phyloP scores from a whole-genome alignment of 2,113 vertebrate species.

The Petrocephalus microphthalmus region DNA sequence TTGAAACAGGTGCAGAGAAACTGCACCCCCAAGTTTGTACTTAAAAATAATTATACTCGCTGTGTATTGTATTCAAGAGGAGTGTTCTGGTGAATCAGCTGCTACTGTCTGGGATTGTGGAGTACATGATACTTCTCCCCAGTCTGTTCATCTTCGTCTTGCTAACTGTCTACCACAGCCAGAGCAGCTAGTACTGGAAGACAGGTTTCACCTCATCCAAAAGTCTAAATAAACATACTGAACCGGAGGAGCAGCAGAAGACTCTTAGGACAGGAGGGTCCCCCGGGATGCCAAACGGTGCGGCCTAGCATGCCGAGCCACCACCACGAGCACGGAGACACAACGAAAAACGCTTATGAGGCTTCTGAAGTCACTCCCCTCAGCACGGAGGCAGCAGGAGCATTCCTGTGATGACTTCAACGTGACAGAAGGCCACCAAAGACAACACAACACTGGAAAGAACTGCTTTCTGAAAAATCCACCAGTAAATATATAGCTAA shows the following conservation, averaged over 20 bases:
- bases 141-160: background rate
- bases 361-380: slow-evolving; percentile 5
- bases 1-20: background rate
- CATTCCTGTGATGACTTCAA: background rate
- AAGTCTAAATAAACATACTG: slow-evolving; percentile 18
- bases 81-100: background rate
- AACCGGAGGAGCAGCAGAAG: slow-evolving; percentile 4
- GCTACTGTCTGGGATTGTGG: background rate
- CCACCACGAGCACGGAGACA: background rate
- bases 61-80: background rate
- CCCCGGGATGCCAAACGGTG: background rate
- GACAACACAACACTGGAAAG: background rate
- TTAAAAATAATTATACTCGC: background rate
- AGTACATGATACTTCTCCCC: background rate
- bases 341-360: slow-evolving; percentile 29
- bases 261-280: background rate
- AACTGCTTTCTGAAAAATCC: background rate
- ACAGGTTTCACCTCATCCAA: slow-evolving; percentile 14
- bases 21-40: background rate
- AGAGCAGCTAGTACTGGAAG: background rate
- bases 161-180: background rate
- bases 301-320: background rate
- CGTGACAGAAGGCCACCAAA: background rate
- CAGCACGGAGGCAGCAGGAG: slow-evolving; percentile 31
- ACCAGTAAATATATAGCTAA: background rate